Conservation (phyloP, 2,888 invertebrate species). For the Amphiduros pacificus region DNA sequence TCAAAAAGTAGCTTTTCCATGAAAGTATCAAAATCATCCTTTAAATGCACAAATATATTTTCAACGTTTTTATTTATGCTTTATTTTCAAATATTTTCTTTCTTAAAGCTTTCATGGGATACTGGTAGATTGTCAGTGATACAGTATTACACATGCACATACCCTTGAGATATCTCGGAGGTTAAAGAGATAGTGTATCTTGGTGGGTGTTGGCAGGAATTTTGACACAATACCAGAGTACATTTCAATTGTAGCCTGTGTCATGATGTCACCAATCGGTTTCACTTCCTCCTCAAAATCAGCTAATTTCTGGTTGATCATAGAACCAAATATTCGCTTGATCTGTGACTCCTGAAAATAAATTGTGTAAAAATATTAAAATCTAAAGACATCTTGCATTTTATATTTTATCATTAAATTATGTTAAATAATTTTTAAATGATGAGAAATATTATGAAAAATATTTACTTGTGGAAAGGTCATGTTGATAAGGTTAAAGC, state of each 20-base stretch:
- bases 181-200: slow-evolving; percentile 61
- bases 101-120: too few relatives aligned
- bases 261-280: slow-evolving; percentile 61
- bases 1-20: too few relatives aligned
- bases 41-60: too few relatives aligned
- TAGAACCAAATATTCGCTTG: slow-evolving; percentile 71
- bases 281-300: slow-evolving; percentile 80
- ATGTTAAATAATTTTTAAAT: background rate
- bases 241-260: slow-evolving; percentile 59
- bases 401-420: background rate
- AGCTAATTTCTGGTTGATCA: slow-evolving; percentile 76
- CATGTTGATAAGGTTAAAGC: slow-evolving; percentile 61
- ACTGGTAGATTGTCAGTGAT: too few relatives aligned
- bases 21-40: too few relatives aligned
- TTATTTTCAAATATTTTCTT: too few relatives aligned
- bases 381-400: background rate
- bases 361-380: background rate
- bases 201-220: slow-evolving; percentile 60
- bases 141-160: too few relatives aligned
- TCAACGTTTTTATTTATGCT: too few relatives aligned
- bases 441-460: background rate
- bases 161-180: slow-evolving; percentile 79
- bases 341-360: slow-evolving; percentile 64
- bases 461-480: slow-evolving; percentile 71
- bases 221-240: slow-evolving; percentile 52